Base-by-base conservation (phyloP, 1,140 invertebrate genomes). In the Coelopa frigida region DNA sequence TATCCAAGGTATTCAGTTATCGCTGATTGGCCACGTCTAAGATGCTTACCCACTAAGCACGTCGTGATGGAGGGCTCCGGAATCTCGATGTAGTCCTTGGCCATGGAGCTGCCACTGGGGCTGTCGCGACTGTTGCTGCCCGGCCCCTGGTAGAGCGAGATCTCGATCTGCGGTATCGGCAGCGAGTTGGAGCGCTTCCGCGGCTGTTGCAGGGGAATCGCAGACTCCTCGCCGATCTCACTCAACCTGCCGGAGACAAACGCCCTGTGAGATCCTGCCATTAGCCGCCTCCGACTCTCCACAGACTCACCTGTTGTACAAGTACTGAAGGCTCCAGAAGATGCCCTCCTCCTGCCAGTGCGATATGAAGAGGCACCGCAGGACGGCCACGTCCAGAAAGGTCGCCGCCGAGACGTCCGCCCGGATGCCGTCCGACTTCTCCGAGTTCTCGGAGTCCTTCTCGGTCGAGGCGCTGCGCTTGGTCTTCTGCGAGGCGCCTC, bases 311-410 rank as follows among this genome's bases (percentile, higher is more conserved):
- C 90, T 81, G 59, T 91, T 87, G 53, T 89, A 87, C 33, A 94
- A 72, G 72, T 85, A 99, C 66, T 93, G 86, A n/a, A 98, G 70
- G 21, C 90, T 92, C 96, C 96, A 99, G 72, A 87, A 91, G 21
- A 98, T 84, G 2, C 96, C 96, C 71, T 98, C 94, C 70, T 98
- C 94, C 58, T 89, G 83, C 97, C 97, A 99, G 61, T 96, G 91
- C 1, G 88, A 80, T 48, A 95, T 87, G 70, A 98, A 96, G n/a
- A 99, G 77, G 71, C 94, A 98, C 41, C 94, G 78, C 18, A 99
- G 66, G 5, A 97, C 92, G 11, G 93, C 90, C 10, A 99, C 89
- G 71, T 99, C 97, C 20, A 99, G 68, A 64, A 94, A 96, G 26
- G 92, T 96, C 1, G 96, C 93, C 18, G 89, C 81, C n/a, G 81